phyloP scores from a whole-genome alignment of 2,797 vertebrate species.

The Furcifer pardalis region DNA sequence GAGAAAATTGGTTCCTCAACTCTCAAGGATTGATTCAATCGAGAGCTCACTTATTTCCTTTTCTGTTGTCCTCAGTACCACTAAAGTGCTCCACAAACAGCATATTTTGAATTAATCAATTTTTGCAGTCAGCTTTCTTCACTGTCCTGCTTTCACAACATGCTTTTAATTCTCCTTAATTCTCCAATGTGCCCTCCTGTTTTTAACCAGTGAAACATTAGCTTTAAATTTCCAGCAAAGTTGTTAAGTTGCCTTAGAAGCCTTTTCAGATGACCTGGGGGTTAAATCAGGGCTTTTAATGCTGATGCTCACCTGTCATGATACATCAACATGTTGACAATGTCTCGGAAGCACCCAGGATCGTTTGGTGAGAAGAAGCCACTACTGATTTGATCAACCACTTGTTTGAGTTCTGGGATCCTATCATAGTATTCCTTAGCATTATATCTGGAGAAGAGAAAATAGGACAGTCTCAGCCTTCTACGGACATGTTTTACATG shows the following conservation, averaged over 20 bases:
- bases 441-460: conserved; percentile 75
- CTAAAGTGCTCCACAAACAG: no score
- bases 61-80: no score
- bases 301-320: conserved; percentile 80
- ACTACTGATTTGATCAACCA: conserved; percentile 81
- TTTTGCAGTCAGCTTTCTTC: no score
- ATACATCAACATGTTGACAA: conserved; percentile 86
- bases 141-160: background rate
- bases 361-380: conserved; percentile 86
- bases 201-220: background rate
- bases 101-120: no score
- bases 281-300: background rate
- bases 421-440: conserved; percentile 81
- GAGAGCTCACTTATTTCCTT: no score
- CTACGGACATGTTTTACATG: background rate
- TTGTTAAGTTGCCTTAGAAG: no score
- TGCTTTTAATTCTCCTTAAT: background rate
- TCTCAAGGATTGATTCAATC: no score
- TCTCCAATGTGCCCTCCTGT: no score
- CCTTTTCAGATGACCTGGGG: no score
- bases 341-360: conserved; percentile 81
- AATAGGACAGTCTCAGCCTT: background rate
- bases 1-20: no score
- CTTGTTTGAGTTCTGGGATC: conserved; percentile 85
- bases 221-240: background rate